phyloP scores from a whole-genome alignment of 2,888 invertebrate genomes.

The Lysandra coridon region DNA sequence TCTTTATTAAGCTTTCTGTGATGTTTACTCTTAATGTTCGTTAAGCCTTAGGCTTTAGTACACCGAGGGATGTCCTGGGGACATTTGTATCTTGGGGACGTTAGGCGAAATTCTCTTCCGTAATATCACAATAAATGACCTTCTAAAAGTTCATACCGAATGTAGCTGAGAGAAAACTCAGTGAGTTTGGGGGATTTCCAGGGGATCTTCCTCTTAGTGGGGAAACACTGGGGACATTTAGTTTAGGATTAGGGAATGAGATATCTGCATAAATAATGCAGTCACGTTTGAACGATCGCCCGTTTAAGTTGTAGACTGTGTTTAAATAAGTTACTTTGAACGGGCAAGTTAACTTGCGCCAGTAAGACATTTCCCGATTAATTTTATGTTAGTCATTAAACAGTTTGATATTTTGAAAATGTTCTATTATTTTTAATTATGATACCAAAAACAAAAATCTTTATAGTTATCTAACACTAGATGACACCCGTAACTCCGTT shows the following conservation, averaged over 20 bases:
- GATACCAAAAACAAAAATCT: too few relatives aligned
- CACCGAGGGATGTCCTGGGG: background rate
- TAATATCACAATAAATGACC: background rate
- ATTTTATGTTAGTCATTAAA: too few relatives aligned
- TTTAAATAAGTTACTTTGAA: constrained; percentile 35
- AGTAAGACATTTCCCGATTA: constrained; percentile 18
- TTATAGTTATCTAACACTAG: too few relatives aligned
- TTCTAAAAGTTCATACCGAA: background rate
- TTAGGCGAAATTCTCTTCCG: background rate
- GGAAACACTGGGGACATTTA: constrained; percentile 39
- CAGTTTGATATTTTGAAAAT: too few relatives aligned
- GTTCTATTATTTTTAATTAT: background rate
- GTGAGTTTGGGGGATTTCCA: background rate
- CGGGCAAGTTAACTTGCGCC: constrained; percentile 37
- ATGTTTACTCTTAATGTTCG: constrained; percentile 51
- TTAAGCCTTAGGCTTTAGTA: constrained; percentile 50
- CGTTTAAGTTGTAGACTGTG: constrained; percentile 65
- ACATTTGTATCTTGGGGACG: background rate
- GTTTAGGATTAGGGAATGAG: constrained; percentile 43
- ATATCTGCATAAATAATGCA: constrained; percentile 76
- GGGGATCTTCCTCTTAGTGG: constrained; percentile 49
- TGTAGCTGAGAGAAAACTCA: background rate
- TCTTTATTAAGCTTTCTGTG: constrained; percentile 54
- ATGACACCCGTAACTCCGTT: too few relatives aligned
- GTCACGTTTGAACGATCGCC: constrained; percentile 67